phyloP scores from a whole-genome alignment of 1,140 invertebrate species.

The Drosophila rhopaloa region DNA sequence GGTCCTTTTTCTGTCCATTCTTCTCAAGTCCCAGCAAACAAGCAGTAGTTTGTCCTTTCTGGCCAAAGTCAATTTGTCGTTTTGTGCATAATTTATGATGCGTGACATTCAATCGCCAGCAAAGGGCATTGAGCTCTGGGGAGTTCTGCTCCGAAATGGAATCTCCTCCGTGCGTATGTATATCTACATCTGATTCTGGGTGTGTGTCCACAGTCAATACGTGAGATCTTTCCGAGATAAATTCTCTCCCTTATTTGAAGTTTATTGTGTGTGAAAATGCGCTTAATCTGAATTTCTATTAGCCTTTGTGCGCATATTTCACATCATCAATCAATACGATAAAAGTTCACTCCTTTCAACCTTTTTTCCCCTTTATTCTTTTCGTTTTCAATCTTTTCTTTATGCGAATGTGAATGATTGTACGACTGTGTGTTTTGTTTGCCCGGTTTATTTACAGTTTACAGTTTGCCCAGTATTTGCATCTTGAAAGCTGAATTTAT shows the following conservation, averaged over 20 bases:
- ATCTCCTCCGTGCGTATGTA: conserved; percentile 9
- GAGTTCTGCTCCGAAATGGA: conserved; percentile 28
- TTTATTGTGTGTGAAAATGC: conserved; percentile 83
- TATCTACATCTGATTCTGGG: conserved; percentile 25
- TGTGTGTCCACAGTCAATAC: conserved; percentile 51
- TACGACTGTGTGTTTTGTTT: conserved; percentile 32
- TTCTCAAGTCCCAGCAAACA: conserved; percentile 21
- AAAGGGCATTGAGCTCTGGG: conserved; percentile 55
- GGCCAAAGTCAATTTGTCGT: conserved; percentile 72
- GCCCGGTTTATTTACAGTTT: conserved; percentile 48
- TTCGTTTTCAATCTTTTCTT: conserved; percentile 30
- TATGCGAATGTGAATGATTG: conserved; percentile 12
- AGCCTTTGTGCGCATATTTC: conserved; percentile 81
- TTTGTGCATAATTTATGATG: conserved; percentile 82
- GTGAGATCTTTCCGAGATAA: conserved; percentile 63
- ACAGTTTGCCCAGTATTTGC: conserved; percentile 36
- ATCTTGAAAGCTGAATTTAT: conserved; percentile 25
- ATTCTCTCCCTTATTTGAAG: conserved; percentile 72
- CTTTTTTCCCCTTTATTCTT: conserved; percentile 7
- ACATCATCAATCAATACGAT: conserved; percentile 83
- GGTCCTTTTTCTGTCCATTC: neutral
- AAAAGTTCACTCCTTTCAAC: conserved; percentile 50
- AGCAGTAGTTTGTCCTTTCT: conserved; percentile 49
- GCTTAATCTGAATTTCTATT: conserved; percentile 82
- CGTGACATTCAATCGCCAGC: conserved; percentile 79